Evolutionary conservation across 53 echinoderm and acorn worm species (phyloP), one percentile per base, ranked within the genome.

Genomic region (Temnopleurus reevesii): DNA sequence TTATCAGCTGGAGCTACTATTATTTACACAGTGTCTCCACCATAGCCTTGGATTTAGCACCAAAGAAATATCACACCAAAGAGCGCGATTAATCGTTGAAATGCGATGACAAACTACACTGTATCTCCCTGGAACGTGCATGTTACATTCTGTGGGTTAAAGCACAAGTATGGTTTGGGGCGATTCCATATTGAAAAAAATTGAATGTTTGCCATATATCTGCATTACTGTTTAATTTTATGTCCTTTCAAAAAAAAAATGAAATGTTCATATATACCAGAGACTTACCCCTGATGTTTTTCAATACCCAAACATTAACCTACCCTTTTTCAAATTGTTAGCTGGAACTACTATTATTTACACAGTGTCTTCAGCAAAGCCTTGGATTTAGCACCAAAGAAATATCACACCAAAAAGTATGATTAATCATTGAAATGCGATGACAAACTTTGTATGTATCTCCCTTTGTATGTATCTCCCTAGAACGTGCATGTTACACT

Each of bases 391-490:
- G 71, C 71, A 21, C 8, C 8, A 43, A 38, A 71, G 71, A 71
- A 43, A 71, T 10, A 21, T 9, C 15, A 71, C 71, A 71, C 71
- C 71, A 71, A 38, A 19, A 3, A 19, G 19, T 4, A 41, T 26
- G 58, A 71, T 71, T 71, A 71, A 7, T 71, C 71, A 71, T 71
- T 21, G 41, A 71, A 71, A 41, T 41, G n/a, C 71, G 10, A 36
- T 71, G 43, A 41, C 43, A 43, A 63, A 36, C 8, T 9, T n/a
- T 53, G 89, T 89, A 29, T 45, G 55, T 53, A 76, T 89, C 89
- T 77, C 77, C 54, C 77, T 31, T 77, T 76, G 5, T 5, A 15
- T 26, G 49, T 21, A 49, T 57, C 60, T 49, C 19, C 76, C 31
- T 24, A 23, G 26, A 34, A 76, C 4, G 53, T 41, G 71, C 47